These are phyloP conservation scores for Gnathonemus longibarbis DNA, from an alignment of 2,113 vertebrate genomes.

Conservation along the genomic window DNA sequence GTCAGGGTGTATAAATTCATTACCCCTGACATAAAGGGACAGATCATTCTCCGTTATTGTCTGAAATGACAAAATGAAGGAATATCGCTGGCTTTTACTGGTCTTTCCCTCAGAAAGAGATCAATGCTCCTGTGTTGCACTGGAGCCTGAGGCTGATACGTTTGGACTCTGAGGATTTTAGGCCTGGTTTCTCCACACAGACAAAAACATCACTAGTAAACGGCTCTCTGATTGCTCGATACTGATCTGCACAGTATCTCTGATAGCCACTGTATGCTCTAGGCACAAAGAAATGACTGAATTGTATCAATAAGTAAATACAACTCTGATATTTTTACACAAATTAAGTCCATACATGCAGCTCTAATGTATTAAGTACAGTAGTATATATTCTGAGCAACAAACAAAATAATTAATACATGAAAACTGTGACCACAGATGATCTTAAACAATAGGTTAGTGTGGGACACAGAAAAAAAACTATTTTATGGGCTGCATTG, in stretches of 20 bases:
- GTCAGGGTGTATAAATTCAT: slow-evolving; percentile 25
- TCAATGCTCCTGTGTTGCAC: not conserved
- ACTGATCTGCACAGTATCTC: not conserved
- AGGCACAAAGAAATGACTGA: not conserved
- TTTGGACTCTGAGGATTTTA: not conserved
- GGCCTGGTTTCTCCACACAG: not conserved
- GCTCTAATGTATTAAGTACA: not conserved
- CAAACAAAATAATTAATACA: not conserved
- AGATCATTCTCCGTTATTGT: slow-evolving; percentile 19
- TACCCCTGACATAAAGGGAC: not conserved
- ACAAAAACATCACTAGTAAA: not conserved
- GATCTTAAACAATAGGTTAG: not conserved
- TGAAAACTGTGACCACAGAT: not conserved
- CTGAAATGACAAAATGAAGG: slow-evolving; percentile 16
- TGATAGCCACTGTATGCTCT: not conserved
- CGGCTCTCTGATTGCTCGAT: not conserved
- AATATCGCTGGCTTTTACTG: not conserved
- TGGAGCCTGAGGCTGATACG: not conserved
- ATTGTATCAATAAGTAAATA: not conserved
- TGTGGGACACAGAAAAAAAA: not conserved
- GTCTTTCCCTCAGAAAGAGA: not conserved
- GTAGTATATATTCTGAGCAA: not conserved
- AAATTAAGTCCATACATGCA: not conserved
- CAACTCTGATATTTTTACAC: not conserved
- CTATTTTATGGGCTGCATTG: not conserved